A percentile compares a stretch with the other conserved stretches of the same genome.
Evolutionary conservation across 2,797 vertebrate genomes (phyloP).

Genomic region (Anguilla anguilla): DNA sequence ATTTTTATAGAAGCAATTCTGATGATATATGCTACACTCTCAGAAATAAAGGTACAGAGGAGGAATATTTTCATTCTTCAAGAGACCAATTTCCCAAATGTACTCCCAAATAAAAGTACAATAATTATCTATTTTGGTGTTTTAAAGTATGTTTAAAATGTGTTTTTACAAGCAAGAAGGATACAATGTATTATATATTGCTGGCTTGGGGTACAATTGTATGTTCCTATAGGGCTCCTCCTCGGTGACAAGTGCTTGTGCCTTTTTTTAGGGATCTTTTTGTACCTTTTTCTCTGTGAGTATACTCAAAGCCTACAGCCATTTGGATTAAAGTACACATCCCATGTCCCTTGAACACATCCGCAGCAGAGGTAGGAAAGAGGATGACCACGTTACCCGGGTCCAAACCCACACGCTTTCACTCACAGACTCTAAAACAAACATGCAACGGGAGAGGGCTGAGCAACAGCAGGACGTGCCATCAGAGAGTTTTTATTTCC

Average conservation of each 20-base stretch:
- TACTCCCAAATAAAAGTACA: background rate
- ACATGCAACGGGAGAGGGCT: background rate
- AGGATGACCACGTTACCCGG: background rate
- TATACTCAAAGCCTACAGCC: background rate
- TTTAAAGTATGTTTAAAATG: too few relatives aligned
- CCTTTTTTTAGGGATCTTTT: background rate
- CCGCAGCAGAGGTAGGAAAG: background rate
- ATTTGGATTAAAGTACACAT: background rate
- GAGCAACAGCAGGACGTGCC: background rate
- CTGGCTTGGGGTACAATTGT: background rate
- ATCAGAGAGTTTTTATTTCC: background rate
- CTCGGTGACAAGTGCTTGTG: background rate
- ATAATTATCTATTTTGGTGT: background rate
- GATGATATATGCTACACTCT: background rate
- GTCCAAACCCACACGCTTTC: background rate
- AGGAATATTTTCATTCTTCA: too few relatives aligned
- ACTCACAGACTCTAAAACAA: background rate
- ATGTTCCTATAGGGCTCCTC: too few relatives aligned
- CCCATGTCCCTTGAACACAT: background rate
- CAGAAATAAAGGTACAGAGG: background rate
- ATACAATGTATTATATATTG: background rate
- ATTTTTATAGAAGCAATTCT: background rate
- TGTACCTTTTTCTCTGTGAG: too few relatives aligned
- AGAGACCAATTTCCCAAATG: background rate
- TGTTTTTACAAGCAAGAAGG: background rate